Percentiles rank a stretch among this genome's conserved stretches.
These are phyloP conservation scores for Fabriciana adippe DNA, from an alignment of 2,888 invertebrate species.

Conservation along the genomic window DNA sequence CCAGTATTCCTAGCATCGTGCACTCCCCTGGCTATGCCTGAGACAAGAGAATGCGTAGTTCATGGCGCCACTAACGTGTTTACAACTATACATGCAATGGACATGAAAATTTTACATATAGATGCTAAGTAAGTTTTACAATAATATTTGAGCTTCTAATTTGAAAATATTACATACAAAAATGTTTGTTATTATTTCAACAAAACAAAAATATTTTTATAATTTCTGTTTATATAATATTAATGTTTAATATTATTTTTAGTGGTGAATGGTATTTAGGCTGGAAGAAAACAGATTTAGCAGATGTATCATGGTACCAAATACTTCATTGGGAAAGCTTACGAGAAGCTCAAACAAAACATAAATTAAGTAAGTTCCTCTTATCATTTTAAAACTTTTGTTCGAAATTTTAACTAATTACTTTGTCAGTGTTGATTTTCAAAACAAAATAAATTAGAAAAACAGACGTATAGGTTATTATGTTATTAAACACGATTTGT, in stretches of 20 bases:
- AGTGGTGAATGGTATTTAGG: conserved; percentile 98
- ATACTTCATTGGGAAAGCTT: conserved; percentile 98
- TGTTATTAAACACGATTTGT: no score
- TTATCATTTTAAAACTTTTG: background rate
- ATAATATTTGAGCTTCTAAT: conserved; percentile 2
- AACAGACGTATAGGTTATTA: no score
- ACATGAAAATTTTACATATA: conserved; percentile 98
- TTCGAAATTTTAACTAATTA: background rate
- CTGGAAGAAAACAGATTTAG: conserved; percentile 92
- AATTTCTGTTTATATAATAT: no score
- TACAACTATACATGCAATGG: conserved; percentile 97
- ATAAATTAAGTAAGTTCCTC: conserved; percentile 92
- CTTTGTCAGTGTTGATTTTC: background rate
- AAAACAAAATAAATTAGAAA: background rate
- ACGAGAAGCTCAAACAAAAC: conserved; percentile 97
- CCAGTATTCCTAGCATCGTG: conserved; percentile 98
- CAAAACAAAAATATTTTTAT: no score
- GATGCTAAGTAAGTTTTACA: conserved; percentile 75
- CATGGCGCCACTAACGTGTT: conserved; percentile 99
- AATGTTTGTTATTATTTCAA: background rate
- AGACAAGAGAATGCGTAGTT: conserved; percentile 96
- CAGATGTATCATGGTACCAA: conserved; percentile 97
- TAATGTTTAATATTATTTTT: conserved; percentile 65
- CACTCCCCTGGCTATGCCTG: conserved; percentile 98
- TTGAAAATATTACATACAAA: conserved; percentile 30